Percentiles rank a stretch among this genome's conserved stretches.
phyloP scores from a whole-genome alignment of 2,113 vertebrate species.

The Solea senegalensis region DNA sequence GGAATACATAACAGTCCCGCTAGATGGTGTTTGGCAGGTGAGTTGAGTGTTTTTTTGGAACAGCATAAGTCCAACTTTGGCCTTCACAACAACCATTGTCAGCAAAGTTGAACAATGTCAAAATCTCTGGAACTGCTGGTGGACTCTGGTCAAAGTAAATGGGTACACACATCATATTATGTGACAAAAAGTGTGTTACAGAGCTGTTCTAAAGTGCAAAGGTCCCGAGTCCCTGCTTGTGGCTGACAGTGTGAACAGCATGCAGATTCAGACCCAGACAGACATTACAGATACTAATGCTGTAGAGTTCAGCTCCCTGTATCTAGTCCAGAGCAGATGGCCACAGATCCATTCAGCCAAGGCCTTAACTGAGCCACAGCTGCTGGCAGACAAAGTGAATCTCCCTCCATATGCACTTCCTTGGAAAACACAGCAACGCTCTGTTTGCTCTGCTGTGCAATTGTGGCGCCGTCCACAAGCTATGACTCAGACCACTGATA shows the following conservation, averaged over 20 bases:
- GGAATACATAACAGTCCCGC: background rate
- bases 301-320: slow-evolving; percentile 49
- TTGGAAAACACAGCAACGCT: slow-evolving; percentile 56
- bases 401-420: slow-evolving; percentile 76
- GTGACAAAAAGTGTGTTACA: too few relatives aligned
- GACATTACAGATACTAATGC: slow-evolving; percentile 51
- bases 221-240: background rate
- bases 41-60: background rate
- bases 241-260: slow-evolving; percentile 26
- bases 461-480: slow-evolving; percentile 39
- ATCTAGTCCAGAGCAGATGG: slow-evolving; percentile 77
- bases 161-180: too few relatives aligned
- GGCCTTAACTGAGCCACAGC: slow-evolving; percentile 78
- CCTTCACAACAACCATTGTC: too few relatives aligned
- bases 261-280: slow-evolving; percentile 46
- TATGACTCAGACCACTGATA: slow-evolving; percentile 40
- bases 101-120: too few relatives aligned
- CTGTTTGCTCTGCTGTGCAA: slow-evolving; percentile 50
- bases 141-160: too few relatives aligned
- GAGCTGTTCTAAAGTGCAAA: background rate
- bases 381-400: slow-evolving; percentile 80
- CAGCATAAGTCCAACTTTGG: too few relatives aligned
- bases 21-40: background rate
- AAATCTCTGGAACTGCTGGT: too few relatives aligned
- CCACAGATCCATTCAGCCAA: slow-evolving; percentile 64